Conservation (phyloP, 2,888 invertebrate species). For the Leptopterna dolabrata region DNA sequence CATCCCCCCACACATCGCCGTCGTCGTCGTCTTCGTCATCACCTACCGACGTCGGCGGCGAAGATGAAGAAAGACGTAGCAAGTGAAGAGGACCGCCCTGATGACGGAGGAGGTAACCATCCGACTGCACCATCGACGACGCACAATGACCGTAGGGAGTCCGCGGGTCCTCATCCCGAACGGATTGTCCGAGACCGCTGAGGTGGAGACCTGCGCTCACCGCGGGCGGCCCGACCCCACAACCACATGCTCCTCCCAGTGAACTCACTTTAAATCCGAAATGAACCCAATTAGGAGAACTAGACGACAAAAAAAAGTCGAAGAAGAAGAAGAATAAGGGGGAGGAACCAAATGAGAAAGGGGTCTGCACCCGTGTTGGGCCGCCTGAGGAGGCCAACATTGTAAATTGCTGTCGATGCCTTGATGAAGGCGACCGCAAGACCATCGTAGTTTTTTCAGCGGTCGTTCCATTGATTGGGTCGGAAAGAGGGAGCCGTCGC, state of each 20-base stretch:
- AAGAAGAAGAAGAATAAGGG: neutral
- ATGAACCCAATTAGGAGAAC: slow-evolving; percentile 18
- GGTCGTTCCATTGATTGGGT: slow-evolving; percentile 59
- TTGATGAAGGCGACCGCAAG: slow-evolving; percentile 47
- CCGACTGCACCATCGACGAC: neutral
- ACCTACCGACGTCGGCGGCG: too few relatives aligned
- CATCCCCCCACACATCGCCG: neutral
- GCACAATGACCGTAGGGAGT: neutral
- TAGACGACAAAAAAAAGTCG: neutral
- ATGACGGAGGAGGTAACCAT: neutral
- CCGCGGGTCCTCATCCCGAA: neutral
- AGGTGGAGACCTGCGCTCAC: slow-evolving; percentile 46
- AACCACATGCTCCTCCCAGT: neutral
- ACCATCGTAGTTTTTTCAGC: slow-evolving; percentile 58
- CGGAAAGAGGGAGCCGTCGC: slow-evolving; percentile 29
- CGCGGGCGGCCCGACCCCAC: slow-evolving; percentile 27
- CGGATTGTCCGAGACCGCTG: slow-evolving; percentile 45
- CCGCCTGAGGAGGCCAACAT: slow-evolving; percentile 21
- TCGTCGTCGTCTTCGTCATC: too few relatives aligned
- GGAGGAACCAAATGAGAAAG: neutral
- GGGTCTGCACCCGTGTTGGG: slow-evolving; percentile 16
- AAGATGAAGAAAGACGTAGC: neutral
- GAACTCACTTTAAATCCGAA: slow-evolving; percentile 28
- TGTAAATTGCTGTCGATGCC: slow-evolving; percentile 39
- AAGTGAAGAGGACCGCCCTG: neutral